A percentile compares a stretch with the other conserved stretches of the same genome.
These are phyloP conservation scores for Agrochola macilenta DNA, from an alignment of 2,888 invertebrate species.

Conservation along the genomic window DNA sequence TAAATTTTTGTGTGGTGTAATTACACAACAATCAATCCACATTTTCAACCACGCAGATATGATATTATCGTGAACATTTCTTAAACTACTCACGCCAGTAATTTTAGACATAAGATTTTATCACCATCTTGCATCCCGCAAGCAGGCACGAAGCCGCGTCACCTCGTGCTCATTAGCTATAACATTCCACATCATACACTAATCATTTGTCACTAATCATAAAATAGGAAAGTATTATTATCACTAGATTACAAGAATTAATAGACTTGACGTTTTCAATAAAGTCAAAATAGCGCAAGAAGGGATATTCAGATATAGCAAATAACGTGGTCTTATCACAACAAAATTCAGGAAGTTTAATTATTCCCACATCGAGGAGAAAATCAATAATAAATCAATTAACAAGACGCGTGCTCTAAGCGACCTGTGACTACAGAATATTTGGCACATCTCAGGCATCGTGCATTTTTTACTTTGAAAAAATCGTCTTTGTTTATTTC, in stretches of 20 bases:
- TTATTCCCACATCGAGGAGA: slow-evolving; percentile 21
- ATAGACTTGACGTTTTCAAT: slow-evolving; percentile 57
- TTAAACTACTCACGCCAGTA: slow-evolving; percentile 14
- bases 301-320: slow-evolving; percentile 32
- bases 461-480: slow-evolving; percentile 68
- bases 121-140: slow-evolving; percentile 48
- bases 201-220: slow-evolving; percentile 61
- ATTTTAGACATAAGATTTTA: slow-evolving; percentile 50
- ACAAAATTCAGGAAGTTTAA: slow-evolving; percentile 49
- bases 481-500: slow-evolving; percentile 26
- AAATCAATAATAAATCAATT: slow-evolving; percentile 47
- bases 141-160: slow-evolving; percentile 35
- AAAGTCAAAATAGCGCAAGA: slow-evolving; percentile 44
- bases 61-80: slow-evolving; percentile 17
- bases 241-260: slow-evolving; percentile 65
- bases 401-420: slow-evolving; percentile 68
- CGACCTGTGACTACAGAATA: slow-evolving; percentile 85
- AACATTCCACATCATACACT: slow-evolving; percentile 35
- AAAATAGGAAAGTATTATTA: slow-evolving; percentile 66
- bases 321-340: slow-evolving; percentile 47
- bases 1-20: slow-evolving; percentile 28
- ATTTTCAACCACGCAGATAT: slow-evolving; percentile 28
- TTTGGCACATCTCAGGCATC: slow-evolving; percentile 84
- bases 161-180: slow-evolving; percentile 20
- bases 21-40: slow-evolving; percentile 27